A percentile compares a stretch with the other conserved stretches of the same genome.
phyloP scores from a whole-genome alignment of 1,140 invertebrate genomes.

The Eufriesea mexicana region DNA sequence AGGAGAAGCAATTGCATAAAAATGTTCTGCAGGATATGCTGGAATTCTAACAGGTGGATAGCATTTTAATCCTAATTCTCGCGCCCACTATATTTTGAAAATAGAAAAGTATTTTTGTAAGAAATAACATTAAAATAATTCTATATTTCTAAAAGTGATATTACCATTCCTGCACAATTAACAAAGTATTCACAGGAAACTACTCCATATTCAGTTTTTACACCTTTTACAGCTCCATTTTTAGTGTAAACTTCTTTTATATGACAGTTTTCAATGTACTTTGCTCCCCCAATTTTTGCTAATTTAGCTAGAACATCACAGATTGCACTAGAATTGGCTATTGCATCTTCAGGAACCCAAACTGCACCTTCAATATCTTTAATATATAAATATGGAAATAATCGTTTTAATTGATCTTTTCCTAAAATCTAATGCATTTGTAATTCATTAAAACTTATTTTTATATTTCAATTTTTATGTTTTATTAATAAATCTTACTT shows the following conservation, averaged over 20 bases:
- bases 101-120: slow-evolving; percentile 23
- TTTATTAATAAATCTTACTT: slow-evolving; percentile 69
- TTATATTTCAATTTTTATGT: not conserved
- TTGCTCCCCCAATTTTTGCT: slow-evolving; percentile 84
- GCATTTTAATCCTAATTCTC: slow-evolving; percentile 86
- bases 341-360: slow-evolving; percentile 89
- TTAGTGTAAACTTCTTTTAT: slow-evolving; percentile 85
- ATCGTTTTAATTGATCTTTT: slow-evolving; percentile 77
- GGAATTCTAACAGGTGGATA: slow-evolving; percentile 86
- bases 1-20: slow-evolving; percentile 86
- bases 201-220: slow-evolving; percentile 85
- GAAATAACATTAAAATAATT: not conserved
- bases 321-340: slow-evolving; percentile 85
- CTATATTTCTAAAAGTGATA: slow-evolving; percentile 1
- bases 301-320: slow-evolving; percentile 84
- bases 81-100: slow-evolving; percentile 83
- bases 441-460: not conserved
- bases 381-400: slow-evolving; percentile 85
- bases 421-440: slow-evolving; percentile 71
- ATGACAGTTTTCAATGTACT: slow-evolving; percentile 85
- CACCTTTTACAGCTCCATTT: slow-evolving; percentile 83
- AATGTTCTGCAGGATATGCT: slow-evolving; percentile 88
- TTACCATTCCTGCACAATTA: slow-evolving; percentile 89
- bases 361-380: slow-evolving; percentile 88
- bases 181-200: slow-evolving; percentile 89